A percentile compares a stretch with the other conserved stretches of the same genome.
Conservation (phyloP, 2,113 vertebrate species). For the Corythornis vintsioides region DNA sequence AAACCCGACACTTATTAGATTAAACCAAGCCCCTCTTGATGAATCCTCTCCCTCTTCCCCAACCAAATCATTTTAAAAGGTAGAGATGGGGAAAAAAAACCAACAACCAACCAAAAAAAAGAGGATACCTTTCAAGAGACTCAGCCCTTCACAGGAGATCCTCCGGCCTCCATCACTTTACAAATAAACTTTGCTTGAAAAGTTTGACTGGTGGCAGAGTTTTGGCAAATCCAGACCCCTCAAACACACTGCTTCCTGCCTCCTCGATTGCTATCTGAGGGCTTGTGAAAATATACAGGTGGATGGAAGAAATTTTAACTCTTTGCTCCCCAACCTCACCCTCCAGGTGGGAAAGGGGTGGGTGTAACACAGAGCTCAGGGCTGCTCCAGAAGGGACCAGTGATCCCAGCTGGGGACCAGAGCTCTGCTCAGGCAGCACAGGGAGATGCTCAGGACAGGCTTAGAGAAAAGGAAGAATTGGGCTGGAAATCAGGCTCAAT, state of each 20-base stretch:
- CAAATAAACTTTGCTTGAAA: slow-evolving; percentile 52
- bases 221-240: slow-evolving; percentile 29
- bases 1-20: background rate
- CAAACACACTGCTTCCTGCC: background rate
- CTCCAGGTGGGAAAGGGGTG: accelerated
- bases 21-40: slow-evolving; percentile 14
- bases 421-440: accelerated
- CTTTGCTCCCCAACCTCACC: background rate
- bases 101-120: too few relatives aligned
- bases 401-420: accelerated
- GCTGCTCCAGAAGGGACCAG: accelerated
- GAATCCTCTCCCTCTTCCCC: slow-evolving; percentile 30
- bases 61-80: background rate
- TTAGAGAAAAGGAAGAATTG: background rate
- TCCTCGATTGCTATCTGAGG: background rate
- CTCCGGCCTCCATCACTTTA: background rate
- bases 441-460: background rate
- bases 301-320: background rate
- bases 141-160: background rate
- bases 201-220: background rate
- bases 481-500: background rate
- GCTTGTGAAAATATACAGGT: slow-evolving; percentile 54
- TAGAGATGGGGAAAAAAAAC: background rate
- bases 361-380: background rate
- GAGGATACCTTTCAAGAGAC: background rate